phyloP scores from a whole-genome alignment of 1,140 invertebrate genomes.

The Phenacoccus solenopsis region DNA sequence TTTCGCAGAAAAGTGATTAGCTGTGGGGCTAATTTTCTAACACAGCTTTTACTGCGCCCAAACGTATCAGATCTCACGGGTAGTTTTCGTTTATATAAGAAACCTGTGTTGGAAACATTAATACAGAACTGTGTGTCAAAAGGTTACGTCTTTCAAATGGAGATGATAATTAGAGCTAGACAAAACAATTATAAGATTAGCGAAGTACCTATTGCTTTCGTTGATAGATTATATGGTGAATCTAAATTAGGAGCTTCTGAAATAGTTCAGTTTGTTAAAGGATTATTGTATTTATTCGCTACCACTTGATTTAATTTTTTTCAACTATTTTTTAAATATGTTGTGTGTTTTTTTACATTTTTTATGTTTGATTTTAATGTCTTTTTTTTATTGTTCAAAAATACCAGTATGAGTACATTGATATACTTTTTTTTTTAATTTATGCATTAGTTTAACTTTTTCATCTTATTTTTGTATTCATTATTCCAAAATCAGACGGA shows the following conservation, averaged over 20 bases:
- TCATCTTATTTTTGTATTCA: too few species aligned
- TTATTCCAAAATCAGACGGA: too few species aligned
- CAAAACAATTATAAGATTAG: conserved; percentile 77
- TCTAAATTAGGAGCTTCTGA: conserved; percentile 96
- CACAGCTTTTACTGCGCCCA: conserved; percentile 82
- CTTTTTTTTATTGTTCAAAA: too few species aligned
- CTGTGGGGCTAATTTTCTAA: conserved; percentile 87
- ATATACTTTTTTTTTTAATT: too few species aligned
- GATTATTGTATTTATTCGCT: conserved; percentile 85
- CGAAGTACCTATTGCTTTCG: conserved; percentile 95
- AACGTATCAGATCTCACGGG: conserved; percentile 96
- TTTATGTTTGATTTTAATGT: too few species aligned
- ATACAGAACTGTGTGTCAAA: conserved; percentile 84
- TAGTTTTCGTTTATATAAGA: conserved; percentile 93
- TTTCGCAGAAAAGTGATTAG: conserved; percentile 87
- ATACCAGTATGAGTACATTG: too few species aligned
- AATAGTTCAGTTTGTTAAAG: conserved; percentile 86
- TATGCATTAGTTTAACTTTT: too few species aligned
- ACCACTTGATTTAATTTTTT: conserved; percentile 82
- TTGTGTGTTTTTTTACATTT: too few species aligned
- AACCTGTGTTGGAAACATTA: conserved; percentile 72
- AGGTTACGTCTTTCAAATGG: conserved; percentile 99
- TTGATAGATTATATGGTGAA: conserved; percentile 95
- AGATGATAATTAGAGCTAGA: conserved; percentile 88
- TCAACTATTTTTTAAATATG: too few species aligned